Percentiles rank a stretch among this genome's conserved stretches.
These are phyloP conservation scores for Halictus ligatus DNA, from an alignment of 2,888 invertebrate genomes.

Conservation along the genomic window DNA sequence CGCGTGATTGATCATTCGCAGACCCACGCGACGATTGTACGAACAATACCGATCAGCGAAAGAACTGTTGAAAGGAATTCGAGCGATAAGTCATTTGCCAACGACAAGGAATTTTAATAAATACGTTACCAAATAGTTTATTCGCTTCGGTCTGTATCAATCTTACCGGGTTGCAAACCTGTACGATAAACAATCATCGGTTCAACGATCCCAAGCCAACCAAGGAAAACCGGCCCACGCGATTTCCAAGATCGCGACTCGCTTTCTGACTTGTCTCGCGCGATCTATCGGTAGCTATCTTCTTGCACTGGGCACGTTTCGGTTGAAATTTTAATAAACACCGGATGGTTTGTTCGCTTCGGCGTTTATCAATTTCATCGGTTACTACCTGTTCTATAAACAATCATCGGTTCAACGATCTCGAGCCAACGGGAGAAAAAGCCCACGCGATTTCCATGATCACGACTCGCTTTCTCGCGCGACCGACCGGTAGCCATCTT, in stretches of 20 bases:
- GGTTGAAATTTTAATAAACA: constrained; percentile 40
- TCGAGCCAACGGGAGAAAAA: constrained; percentile 25
- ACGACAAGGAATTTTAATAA: constrained; percentile 46
- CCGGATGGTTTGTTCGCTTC: constrained; percentile 17
- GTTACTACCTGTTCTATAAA: constrained; percentile 23
- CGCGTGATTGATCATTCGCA: neutral
- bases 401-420: constrained; percentile 30
- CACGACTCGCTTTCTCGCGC: neutral
- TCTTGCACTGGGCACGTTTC: neutral
- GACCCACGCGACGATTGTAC: constrained; percentile 2
- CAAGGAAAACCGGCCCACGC: constrained; percentile 40
- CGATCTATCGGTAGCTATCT: neutral
- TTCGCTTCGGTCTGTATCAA: constrained; percentile 9
- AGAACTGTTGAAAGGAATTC: constrained; percentile 15
- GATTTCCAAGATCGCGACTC: neutral
- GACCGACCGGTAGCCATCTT: neutral
- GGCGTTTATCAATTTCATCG: neutral
- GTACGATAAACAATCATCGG: constrained; percentile 45
- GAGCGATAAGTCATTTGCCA: neutral
- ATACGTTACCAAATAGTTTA: constrained; percentile 28
- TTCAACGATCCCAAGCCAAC: constrained; percentile 27
- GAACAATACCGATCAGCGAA: neutral
- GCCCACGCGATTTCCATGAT: constrained; percentile 22
- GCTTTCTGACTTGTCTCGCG: neutral
- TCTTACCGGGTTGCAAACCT: neutral